Percentiles rank a stretch among this genome's conserved stretches.
Conservation (phyloP, 2,888 invertebrate species). For the Scaptomyza caliginosa region DNA sequence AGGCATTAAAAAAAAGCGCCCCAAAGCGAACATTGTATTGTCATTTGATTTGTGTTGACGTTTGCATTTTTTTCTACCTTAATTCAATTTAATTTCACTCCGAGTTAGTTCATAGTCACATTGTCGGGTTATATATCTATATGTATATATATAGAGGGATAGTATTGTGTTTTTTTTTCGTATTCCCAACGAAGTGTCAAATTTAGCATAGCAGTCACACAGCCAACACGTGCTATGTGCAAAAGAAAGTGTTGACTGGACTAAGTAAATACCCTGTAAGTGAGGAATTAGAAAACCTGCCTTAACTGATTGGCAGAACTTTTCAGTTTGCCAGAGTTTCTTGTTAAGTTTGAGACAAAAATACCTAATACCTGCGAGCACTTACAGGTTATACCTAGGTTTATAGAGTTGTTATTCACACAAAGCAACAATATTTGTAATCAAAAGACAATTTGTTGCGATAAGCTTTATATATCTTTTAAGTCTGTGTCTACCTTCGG, state of each 20-base stretch:
- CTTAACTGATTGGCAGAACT: too few species aligned
- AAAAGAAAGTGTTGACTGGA: neutral
- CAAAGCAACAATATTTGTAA: conserved; percentile 6
- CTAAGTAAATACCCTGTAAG: conserved; percentile 7
- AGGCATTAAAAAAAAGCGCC: too few species aligned
- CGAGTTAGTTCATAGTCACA: conserved; percentile 27
- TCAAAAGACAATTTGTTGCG: conserved; percentile 25
- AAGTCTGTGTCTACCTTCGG: neutral
- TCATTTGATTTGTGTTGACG: conserved; percentile 76
- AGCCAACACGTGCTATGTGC: conserved; percentile 60
- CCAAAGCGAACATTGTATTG: conserved; percentile 23
- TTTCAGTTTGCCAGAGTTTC: too few species aligned
- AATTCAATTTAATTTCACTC: conserved; percentile 65
- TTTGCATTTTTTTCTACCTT: conserved; percentile 66
- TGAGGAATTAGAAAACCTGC: too few species aligned
- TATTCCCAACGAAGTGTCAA: conserved; percentile 73
- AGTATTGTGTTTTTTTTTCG: conserved; percentile 56
- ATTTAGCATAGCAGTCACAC: conserved; percentile 69
- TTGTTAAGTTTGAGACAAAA: too few species aligned
- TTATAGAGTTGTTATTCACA: conserved; percentile 19
- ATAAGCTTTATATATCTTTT: conserved; percentile 27
- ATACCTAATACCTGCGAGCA: too few species aligned
- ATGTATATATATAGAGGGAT: neutral
- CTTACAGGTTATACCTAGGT: conserved; percentile 10
- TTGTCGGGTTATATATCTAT: conserved; percentile 17